A percentile compares a stretch with the other conserved stretches of the same genome.
These are phyloP conservation scores for Enteromius afrohamiltoni DNA, from an alignment of 2,797 vertebrate species.

Conservation along the genomic window DNA sequence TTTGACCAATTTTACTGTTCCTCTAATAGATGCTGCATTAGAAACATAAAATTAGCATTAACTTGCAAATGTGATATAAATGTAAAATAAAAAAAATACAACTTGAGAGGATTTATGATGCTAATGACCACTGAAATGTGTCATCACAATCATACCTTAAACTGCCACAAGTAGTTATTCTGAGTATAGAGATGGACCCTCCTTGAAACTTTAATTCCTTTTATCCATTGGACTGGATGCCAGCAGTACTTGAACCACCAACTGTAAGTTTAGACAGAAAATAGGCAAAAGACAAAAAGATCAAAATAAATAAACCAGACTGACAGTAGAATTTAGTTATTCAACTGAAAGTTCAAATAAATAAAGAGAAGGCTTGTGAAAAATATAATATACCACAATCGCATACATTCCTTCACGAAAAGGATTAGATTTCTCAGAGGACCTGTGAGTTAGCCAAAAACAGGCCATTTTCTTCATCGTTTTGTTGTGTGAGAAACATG, in stretches of 20 bases:
- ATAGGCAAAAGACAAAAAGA: neutral
- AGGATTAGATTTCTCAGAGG: neutral
- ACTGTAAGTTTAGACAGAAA: conserved; percentile 1
- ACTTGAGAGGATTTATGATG: neutral
- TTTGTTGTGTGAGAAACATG: neutral
- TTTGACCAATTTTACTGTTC: neutral
- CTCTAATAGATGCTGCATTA: neutral
- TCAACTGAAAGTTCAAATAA: neutral
- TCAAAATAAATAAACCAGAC: neutral
- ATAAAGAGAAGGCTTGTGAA: neutral
- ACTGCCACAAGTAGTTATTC: neutral
- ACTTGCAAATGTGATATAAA: neutral
- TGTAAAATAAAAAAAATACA: neutral
- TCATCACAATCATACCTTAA: neutral
- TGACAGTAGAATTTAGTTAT: neutral
- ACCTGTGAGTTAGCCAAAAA: neutral
- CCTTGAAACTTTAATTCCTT: neutral
- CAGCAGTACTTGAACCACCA: neutral
- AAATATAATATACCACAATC: neutral
- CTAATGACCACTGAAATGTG: neutral
- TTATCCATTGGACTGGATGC: neutral
- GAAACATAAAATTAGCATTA: neutral
- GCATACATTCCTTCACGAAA: neutral
- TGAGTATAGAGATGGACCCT: no score
- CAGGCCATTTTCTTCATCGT: neutral